Evolutionary conservation across 2,888 invertebrate species (phyloP).

Genomic region (Watsonalla binaria): DNA sequence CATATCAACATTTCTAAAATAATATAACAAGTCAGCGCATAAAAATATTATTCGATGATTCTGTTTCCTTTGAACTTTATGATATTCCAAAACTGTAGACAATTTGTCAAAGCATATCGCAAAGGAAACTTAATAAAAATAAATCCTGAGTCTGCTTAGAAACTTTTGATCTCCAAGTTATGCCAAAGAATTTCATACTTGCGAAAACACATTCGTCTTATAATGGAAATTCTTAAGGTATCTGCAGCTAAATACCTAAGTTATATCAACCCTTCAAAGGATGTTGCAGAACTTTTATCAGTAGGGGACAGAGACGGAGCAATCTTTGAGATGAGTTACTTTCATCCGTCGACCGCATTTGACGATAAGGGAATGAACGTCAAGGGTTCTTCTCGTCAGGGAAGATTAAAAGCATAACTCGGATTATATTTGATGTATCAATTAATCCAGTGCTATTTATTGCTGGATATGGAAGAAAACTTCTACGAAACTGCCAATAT

Average conservation of each 20-base stretch:
- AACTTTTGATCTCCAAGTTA: neutral
- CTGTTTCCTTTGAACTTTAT: too few relatives aligned
- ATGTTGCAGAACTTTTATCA: slow-evolving; percentile 46
- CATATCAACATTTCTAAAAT: too few relatives aligned
- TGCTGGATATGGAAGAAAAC: too few relatives aligned
- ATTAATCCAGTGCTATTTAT: too few relatives aligned
- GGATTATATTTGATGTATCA: too few relatives aligned
- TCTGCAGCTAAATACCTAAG: slow-evolving; percentile 17
- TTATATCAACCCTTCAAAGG: slow-evolving; percentile 27
- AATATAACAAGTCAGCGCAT: too few relatives aligned
- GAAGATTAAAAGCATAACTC: neutral
- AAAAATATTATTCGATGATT: too few relatives aligned
- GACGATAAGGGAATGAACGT: slow-evolving; percentile 25
- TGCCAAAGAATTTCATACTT: neutral
- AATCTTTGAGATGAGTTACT: slow-evolving; percentile 44
- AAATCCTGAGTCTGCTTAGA: neutral
- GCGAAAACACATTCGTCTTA: neutral
- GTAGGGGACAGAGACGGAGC: slow-evolving; percentile 37
- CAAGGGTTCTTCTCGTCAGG: too few relatives aligned
- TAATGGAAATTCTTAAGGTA: slow-evolving; percentile 1
- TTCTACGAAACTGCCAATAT: too few relatives aligned
- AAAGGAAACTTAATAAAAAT: too few relatives aligned
- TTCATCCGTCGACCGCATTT: slow-evolving; percentile 34
- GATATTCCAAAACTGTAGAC: too few relatives aligned
- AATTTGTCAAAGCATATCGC: too few relatives aligned